Evolutionary conservation across 37 sponge, comb jelly and placozoan species (phyloP), one percentile per base, ranked within the genome.

Genomic region (Chondrilla cf. caribensis): DNA sequence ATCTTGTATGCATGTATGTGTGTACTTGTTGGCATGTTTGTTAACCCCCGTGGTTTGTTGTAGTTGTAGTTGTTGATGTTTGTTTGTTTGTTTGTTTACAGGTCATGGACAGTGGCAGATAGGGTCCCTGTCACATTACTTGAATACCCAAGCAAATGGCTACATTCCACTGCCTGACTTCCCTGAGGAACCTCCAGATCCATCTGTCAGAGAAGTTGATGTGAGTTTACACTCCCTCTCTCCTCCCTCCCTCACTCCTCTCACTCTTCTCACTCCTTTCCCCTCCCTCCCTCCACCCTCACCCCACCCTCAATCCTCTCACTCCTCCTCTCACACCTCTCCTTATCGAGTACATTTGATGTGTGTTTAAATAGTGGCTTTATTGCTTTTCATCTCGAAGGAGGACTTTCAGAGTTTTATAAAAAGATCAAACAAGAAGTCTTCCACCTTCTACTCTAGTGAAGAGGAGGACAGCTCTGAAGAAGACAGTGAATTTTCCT

Each of bases 71-170:
- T 14, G n/a, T n/a, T n/a, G n/a, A n/a, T n/a, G n/a, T n/a, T n/a
- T n/a, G 42, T 43, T 51, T 44, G n/a, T 19, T 59, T 35, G 42
- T 67, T 68, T 22, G 26, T 40, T 38, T 58, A 18, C 64, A 90
- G 95, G 55, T 42, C 97, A 95, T 35, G 82, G 57, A 40, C 88
- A 87, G 42, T 99, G 94, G 88, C 95, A 95, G 82, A 58, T 99
- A 44, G 97, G 99, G 0, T 90, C 95, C 58, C 81, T 99, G 58
- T 96, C 99, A 33, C 95, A 96, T 54, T 88, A 84, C 58, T 29
- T 99, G 54, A 94, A 96, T 60, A 31, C 80, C 2, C 82, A 92
- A 54, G 97, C 92, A 33, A 80, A 38, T 78, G 99, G 99, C 0
- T 99, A 99, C 81, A 86, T 83, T 40, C 84, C 95, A 17, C 84